phyloP scores from a whole-genome alignment of 2,113 vertebrate genomes.

The Hyla sarda region DNA sequence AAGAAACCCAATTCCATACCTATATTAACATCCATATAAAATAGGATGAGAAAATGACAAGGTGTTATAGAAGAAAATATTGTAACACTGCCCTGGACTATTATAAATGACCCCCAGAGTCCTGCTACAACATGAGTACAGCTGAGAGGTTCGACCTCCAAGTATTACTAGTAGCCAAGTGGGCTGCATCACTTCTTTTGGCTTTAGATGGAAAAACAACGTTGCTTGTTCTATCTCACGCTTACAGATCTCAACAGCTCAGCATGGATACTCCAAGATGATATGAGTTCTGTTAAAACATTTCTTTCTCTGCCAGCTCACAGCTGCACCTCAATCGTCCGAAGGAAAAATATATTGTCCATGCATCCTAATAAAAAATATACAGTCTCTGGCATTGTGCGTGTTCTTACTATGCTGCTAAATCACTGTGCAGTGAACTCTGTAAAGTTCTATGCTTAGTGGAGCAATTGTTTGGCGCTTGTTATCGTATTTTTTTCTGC shows the following conservation, averaged over 20 bases:
- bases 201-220: conserved; percentile 37
- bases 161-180: conserved; percentile 9
- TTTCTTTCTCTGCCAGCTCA: conserved; percentile 52
- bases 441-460: conserved; percentile 47
- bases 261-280: conserved; percentile 45
- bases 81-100: not conserved
- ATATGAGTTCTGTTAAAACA: conserved; percentile 50
- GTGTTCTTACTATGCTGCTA: conserved; percentile 34
- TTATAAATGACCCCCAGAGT: not conserved
- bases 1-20: not conserved
- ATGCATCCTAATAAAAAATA: conserved; percentile 55
- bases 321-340: conserved; percentile 45
- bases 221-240: conserved; percentile 42
- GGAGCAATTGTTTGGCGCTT: conserved; percentile 47
- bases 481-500: conserved; percentile 36
- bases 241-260: conserved; percentile 46
- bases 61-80: not conserved
- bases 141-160: conserved; percentile 19
- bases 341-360: conserved; percentile 46
- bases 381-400: conserved; percentile 41
- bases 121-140: not conserved
- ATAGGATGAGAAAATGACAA: not conserved
- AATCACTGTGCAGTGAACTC: conserved; percentile 47
- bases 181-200: not conserved
- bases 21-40: too few relatives aligned